Evolutionary conservation across 2,888 invertebrate species (phyloP), one percentile per base, ranked within the genome.

Genomic region (Phlogophora meticulosa): DNA sequence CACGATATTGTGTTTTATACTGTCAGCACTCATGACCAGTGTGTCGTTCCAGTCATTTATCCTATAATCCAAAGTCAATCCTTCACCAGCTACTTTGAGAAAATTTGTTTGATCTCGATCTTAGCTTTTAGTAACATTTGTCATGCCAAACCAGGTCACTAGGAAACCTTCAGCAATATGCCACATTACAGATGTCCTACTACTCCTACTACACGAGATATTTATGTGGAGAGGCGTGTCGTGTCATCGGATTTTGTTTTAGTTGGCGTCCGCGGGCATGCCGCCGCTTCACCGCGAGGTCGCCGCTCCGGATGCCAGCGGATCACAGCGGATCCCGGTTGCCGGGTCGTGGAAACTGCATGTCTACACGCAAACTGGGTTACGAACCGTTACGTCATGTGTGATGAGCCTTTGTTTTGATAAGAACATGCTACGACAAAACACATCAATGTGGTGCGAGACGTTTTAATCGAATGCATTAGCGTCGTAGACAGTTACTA

Each of bases 201-300:
- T 59, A 49, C 63, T 73, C 53, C 43, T 60, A 72, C 58, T 49
- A 46, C 56, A 63, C 13, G 42, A 42, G 49, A 48, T 69, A 60
- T 72, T 59, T 59, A 74, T 74, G 70, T 62, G 36, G 55, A 81
- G 76, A 76, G 83, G 85, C 84, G 85, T 83, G 84, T 76, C 83
- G 76, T 82, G 78, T 82, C 82, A 77, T 80, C 81, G 72, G 73
- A 74, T 83, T 81, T 81, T 89, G 86, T 87, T 86, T 85, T 76
- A 86, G 86, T 90, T 89, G 89, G 88, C 90, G 84, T 77, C 76
- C 67, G 57, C 48, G 28, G 53, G 63, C 62, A n/a, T n/a, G n/a
- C n/a, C n/a, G n/a, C n/a, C n/a, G n/a, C n/a, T n/a, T 45, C 34
- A 63, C 58, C 70, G 58, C 85, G 87, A 87, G 88, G 87, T 76